Evolutionary conservation across 1,140 invertebrate genomes (phyloP).

Genomic region (Pomacea maculata): DNA sequence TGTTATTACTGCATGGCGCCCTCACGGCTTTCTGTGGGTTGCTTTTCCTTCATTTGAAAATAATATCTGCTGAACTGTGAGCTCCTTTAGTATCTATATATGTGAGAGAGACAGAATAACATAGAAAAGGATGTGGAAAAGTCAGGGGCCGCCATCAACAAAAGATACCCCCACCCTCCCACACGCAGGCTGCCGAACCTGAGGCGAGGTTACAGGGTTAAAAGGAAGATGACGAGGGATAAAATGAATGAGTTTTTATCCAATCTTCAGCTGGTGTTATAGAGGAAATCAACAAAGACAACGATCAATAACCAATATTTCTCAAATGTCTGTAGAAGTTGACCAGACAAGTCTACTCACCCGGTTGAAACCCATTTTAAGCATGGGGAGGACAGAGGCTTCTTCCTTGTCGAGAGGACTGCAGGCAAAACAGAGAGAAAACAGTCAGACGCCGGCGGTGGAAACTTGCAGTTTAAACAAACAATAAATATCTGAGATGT

Average conservation of each 20-base stretch:
- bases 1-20: no score
- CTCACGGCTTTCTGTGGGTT: no score
- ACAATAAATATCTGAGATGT: not conserved
- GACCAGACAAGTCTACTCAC: constrained; percentile 46
- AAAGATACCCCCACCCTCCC: no score
- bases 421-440: constrained; percentile 34
- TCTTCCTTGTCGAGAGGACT: constrained; percentile 64
- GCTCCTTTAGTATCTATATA: no score
- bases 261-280: not conserved
- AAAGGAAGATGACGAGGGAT: not conserved
- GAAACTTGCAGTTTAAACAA: not conserved
- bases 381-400: constrained; percentile 55
- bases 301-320: not conserved
- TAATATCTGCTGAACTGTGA: no score
- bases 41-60: no score
- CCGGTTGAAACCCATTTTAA: constrained; percentile 66
- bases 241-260: not conserved
- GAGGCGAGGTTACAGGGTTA: not conserved
- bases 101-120: no score
- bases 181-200: no score
- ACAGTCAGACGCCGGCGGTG: not conserved
- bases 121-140: no score
- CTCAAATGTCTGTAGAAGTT: not conserved
- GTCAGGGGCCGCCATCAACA: no score
- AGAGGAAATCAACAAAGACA: no score